Percentiles rank a stretch among this genome's conserved stretches.
Evolutionary conservation across 2,888 invertebrate species (phyloP).

Genomic region (Ormyrus nitidulus): DNA sequence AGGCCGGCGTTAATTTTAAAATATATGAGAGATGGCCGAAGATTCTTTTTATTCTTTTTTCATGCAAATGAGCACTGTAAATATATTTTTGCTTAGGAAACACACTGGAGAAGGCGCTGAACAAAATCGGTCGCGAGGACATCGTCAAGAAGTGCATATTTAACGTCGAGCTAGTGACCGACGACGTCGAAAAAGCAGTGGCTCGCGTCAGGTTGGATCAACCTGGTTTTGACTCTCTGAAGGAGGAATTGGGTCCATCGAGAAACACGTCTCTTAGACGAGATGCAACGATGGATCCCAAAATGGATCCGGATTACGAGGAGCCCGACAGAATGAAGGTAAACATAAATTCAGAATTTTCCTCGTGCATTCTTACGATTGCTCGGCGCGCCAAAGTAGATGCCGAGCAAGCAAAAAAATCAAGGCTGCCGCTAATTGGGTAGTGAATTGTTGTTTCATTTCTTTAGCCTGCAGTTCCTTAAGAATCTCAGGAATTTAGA

Average conservation of each 20-base stretch:
- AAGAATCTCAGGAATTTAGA: constrained; percentile 43
- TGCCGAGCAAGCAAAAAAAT: constrained; percentile 41
- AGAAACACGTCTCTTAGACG: constrained; percentile 84
- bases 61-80: neutral
- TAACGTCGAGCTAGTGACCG: constrained; percentile 86
- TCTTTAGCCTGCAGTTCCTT: constrained; percentile 4
- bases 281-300: constrained; percentile 78
- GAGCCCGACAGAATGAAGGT: constrained; percentile 84
- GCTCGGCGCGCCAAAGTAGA: neutral
- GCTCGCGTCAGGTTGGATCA: constrained; percentile 78
- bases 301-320: constrained; percentile 78
- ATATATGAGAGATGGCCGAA: too few species aligned
- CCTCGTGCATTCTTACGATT: neutral
- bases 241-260: constrained; percentile 85
- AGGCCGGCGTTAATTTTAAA: too few species aligned
- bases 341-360: neutral
- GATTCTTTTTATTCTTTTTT: too few species aligned
- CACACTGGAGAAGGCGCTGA: constrained; percentile 85
- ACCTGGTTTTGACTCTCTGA: constrained; percentile 80
- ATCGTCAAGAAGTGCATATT: constrained; percentile 86
- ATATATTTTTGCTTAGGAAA: constrained; percentile 78
- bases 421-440: constrained; percentile 42
- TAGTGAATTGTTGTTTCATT: constrained; percentile 31
- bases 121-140: constrained; percentile 87
- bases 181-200: constrained; percentile 80